Evolutionary conservation across 2,113 vertebrate species (phyloP), one percentile per base, ranked within the genome.

Genomic region (Phylloscopus whistleri): DNA sequence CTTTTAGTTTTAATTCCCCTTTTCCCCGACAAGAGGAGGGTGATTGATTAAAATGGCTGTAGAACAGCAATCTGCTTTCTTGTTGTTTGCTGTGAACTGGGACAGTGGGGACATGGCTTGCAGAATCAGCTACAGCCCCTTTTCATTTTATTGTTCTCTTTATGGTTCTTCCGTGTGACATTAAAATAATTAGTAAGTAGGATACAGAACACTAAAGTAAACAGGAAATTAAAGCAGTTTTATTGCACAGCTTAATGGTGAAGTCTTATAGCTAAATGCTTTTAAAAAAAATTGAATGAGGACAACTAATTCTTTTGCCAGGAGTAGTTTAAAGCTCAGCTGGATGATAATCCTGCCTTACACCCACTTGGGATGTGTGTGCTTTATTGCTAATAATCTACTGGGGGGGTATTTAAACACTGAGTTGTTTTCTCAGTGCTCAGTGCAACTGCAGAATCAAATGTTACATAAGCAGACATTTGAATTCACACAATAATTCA

Each of bases 151-250:
- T 89, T 77, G 73, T 91, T 91, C 74, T 80, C 35, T 92, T 92
- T 95, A 93, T 90, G 87, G 48, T 86, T 96, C 93, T 94, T 94
- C 82, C 0, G 5, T 94, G 94, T 82, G 79, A 83, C 52, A 86
- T 96, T 96, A 95, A 95, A 93, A 93, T 94, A 89, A 94, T 96
- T 96, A 94, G 93, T 90, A 93, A 96, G 84, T 74, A 66, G 46
- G 64, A 56, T 64, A 78, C 68, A 95, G 60, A 90, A 30, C 89
- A 82, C 58, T 67, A 52, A 94, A 95, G 87, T 74, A 96, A 94
- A 91, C 87, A 95, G 84, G 96, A 96, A 96, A 96, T 90, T 91
- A 94, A 96, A 94, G 81, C 41, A 51, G 62, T 76, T 84, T 94
- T 89, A 91, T 94, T 94, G 80, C 76, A 39, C 37, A 74, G 44